Conservation (phyloP, 2,888 invertebrate genomes). For the Apeira syringaria region DNA sequence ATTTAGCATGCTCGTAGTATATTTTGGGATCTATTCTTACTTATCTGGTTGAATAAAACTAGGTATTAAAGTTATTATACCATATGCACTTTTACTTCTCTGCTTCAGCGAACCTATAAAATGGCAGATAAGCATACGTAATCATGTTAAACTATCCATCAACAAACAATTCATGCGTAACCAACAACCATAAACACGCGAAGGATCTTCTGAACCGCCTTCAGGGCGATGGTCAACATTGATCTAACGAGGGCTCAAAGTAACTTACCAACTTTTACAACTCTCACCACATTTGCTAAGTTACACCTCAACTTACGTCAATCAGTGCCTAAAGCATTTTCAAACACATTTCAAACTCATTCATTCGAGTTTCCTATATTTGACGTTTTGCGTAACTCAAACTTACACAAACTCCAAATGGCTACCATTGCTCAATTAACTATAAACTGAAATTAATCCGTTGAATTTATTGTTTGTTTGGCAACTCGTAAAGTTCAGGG, state of each 20-base stretch:
- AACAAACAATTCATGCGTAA: neutral
- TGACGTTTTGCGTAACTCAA: slow-evolving; percentile 3
- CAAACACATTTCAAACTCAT: slow-evolving; percentile 17
- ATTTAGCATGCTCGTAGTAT: no score
- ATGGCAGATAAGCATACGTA: no score
- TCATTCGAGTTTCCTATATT: slow-evolving; percentile 25
- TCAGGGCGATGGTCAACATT: slow-evolving; percentile 1
- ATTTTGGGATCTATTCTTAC: no score
- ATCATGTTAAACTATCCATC: neutral
- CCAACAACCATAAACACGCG: slow-evolving; percentile 10
- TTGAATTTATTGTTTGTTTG: slow-evolving; percentile 35
- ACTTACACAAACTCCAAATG: slow-evolving; percentile 27
- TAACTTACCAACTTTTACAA: slow-evolving; percentile 9
- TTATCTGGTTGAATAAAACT: no score
- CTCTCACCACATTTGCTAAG: slow-evolving; percentile 8
- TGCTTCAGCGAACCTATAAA: no score
- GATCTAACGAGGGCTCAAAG: slow-evolving; percentile 13
- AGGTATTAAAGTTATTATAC: no score
- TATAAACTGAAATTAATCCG: slow-evolving; percentile 32
- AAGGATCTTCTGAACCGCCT: slow-evolving; percentile 1
- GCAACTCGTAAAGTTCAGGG: slow-evolving; percentile 32
- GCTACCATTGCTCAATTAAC: slow-evolving; percentile 31
- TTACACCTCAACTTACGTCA: slow-evolving; percentile 11
- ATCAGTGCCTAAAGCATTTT: slow-evolving; percentile 16
- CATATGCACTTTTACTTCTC: no score